Evolutionary conservation across 2,888 invertebrate species (phyloP).

Genomic region (Meloe dianella): DNA sequence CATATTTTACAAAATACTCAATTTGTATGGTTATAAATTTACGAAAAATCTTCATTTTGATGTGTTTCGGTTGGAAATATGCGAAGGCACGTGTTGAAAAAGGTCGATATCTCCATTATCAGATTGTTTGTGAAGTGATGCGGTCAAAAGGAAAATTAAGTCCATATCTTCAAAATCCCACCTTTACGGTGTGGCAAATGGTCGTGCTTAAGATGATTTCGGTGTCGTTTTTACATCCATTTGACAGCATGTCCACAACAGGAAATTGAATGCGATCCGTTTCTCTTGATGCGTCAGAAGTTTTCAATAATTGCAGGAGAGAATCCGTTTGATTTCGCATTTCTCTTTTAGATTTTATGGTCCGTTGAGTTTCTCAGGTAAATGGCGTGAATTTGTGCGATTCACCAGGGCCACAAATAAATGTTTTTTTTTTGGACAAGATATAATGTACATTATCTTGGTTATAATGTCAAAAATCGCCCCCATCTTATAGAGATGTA

Average conservation of each 20-base stretch:
- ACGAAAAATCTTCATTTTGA: constrained; percentile 12
- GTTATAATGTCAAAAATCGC: constrained; percentile 25
- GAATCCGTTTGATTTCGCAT: not conserved
- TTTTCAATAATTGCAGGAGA: not conserved
- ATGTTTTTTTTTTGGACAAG: constrained; percentile 23
- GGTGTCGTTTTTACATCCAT: constrained; percentile 11
- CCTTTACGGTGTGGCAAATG: constrained; percentile 40
- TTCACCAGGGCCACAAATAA: constrained; percentile 28
- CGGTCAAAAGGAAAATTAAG: constrained; percentile 53
- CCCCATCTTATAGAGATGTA: constrained; percentile 26
- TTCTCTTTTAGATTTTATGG: not conserved
- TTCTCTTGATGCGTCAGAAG: not conserved
- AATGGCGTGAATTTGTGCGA: constrained; percentile 14
- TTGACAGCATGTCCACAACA: not conserved
- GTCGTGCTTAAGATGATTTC: constrained; percentile 44
- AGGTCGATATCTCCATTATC: constrained; percentile 42
- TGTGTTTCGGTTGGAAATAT: constrained; percentile 17
- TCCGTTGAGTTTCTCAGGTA: not conserved
- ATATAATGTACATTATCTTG: constrained; percentile 29
- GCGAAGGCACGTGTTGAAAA: constrained; percentile 21
- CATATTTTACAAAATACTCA: too few relatives aligned
- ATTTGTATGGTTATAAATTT: too few relatives aligned
- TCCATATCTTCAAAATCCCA: constrained; percentile 50
- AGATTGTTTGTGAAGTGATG: constrained; percentile 48
- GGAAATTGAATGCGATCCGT: not conserved